Conservation (phyloP, 2,888 invertebrate species). For the Leptinotarsa tumamoca region DNA sequence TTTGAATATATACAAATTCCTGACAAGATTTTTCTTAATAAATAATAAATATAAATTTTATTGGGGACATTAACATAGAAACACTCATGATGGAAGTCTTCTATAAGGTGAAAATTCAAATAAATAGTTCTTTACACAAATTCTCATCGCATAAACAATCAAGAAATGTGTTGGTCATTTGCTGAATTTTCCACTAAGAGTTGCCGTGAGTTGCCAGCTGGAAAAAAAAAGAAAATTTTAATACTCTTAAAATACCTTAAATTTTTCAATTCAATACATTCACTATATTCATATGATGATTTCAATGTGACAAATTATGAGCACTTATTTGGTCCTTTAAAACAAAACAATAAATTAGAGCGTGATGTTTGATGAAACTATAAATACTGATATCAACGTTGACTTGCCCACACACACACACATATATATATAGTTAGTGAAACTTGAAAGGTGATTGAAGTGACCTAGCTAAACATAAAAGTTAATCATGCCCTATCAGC, state of each 20-base stretch:
- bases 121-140: conserved; percentile 38
- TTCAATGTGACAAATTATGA: too few relatives aligned
- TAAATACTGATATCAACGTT: too few relatives aligned
- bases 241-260: background rate
- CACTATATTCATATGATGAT: too few relatives aligned
- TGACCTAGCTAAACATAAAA: too few relatives aligned
- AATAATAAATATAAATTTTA: conserved; percentile 31
- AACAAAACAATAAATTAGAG: background rate
- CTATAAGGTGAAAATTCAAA: conserved; percentile 28
- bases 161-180: conserved; percentile 48
- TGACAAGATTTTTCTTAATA: conserved; percentile 24
- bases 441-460: too few relatives aligned
- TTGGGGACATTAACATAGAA: conserved; percentile 29
- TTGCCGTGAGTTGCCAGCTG: conserved; percentile 52
- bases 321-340: background rate
- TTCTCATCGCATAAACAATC: conserved; percentile 47
- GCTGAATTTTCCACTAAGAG: conserved; percentile 50
- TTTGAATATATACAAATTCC: conserved; percentile 26
- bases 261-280: too few relatives aligned
- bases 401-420: too few relatives aligned
- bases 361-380: too few relatives aligned
- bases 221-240: conserved; percentile 28
- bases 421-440: too few relatives aligned
- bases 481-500: too few relatives aligned
- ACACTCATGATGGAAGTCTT: conserved; percentile 20